phyloP scores from a whole-genome alignment of 30 jellyfish, hydroid and myxozoan genomes.

The Cassiopea xamachana region DNA sequence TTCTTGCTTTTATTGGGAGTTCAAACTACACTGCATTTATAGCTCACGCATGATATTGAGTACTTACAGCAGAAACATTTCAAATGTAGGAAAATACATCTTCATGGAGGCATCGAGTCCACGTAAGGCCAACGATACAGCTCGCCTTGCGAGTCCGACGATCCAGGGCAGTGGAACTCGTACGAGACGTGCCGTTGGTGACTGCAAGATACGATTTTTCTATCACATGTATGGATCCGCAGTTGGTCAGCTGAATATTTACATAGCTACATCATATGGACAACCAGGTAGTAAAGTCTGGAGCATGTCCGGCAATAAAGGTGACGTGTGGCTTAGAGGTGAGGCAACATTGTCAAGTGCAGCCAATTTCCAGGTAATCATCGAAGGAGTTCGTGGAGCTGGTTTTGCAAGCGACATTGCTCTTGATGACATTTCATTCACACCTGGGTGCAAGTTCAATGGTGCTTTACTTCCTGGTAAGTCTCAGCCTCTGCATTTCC shows the following conservation, averaged over 20 bases:
- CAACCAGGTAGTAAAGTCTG: conserved; percentile 75
- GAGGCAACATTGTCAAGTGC: conserved; percentile 63
- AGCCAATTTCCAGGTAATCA: conserved; percentile 93
- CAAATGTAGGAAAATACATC: conserved; percentile 83
- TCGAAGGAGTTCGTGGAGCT: conserved; percentile 89
- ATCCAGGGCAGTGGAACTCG: conserved; percentile 83
- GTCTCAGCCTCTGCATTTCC: not conserved
- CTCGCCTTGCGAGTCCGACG: conserved; percentile 89
- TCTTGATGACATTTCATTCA: conserved; percentile 87
- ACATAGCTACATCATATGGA: conserved; percentile 95
- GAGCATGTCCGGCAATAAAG: conserved; percentile 82
- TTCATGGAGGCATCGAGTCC: conserved; percentile 93
- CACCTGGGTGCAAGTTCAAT: conserved; percentile 91
- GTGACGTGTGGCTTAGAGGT: conserved; percentile 86
- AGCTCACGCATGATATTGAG: not conserved
- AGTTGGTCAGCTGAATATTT: conserved; percentile 82
- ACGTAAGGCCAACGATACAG: conserved; percentile 88
- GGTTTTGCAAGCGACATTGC: conserved; percentile 94
- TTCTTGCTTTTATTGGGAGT: too few species aligned
- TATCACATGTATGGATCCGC: conserved; percentile 96
- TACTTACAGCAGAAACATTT: not conserved
- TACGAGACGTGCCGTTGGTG: conserved; percentile 73
- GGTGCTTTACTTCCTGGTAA: conserved; percentile 94
- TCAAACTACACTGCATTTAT: too few species aligned
- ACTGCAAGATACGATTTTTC: conserved; percentile 88